Base-by-base conservation (phyloP, 2,797 vertebrate species). In the Hozukius guyotensis region DNA sequence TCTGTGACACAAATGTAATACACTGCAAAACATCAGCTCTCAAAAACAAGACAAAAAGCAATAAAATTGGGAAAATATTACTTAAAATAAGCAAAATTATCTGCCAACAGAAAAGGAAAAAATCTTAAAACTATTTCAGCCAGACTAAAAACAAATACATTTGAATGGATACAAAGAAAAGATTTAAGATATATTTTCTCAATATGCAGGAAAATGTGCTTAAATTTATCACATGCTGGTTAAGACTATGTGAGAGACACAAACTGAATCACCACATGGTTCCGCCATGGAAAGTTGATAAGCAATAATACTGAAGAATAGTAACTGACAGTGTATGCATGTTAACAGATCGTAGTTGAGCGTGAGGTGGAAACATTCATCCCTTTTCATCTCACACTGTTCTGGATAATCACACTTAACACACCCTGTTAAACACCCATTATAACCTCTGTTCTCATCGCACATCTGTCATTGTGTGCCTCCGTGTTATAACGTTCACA, bases 401-500 rank as follows among this genome's bases (percentile, higher is more conserved):
- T 38, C 46, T 77, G 34, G 46, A 71, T 34, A 59, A 34, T 77
- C 24, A 22, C 57, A 46, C 71, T 29, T 9, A 16, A 5, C 24
- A 57, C 60, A n/a, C 14, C 25, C 57, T 20, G 24, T 68, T 34
- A 36, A 46, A 71, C 31, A 4, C 24, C 60, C 77, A 22, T 75
- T 69, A 31, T 59, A 64, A 73, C 63, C 69, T 4, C n/a, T 46
- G 20, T 60, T 69, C 60, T 55, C 65, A 53, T 75, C 63, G 11
- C 11, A 9, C 60, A 31, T 36, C 61, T 72, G 72, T 59, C 72
- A 8, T 4, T 22, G 80, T 46, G 46, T 36, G 68, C 60, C 62
- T 83, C n/a, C 9, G 6, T 46, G 42, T 76, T 71, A 4, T 31
- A 77, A 56, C 75, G 27, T 70, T 53, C 59, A 64, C 74, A 52